Evolutionary conservation across 2,113 vertebrate species (phyloP).

Genomic region (Crotophaga sulcirostris): DNA sequence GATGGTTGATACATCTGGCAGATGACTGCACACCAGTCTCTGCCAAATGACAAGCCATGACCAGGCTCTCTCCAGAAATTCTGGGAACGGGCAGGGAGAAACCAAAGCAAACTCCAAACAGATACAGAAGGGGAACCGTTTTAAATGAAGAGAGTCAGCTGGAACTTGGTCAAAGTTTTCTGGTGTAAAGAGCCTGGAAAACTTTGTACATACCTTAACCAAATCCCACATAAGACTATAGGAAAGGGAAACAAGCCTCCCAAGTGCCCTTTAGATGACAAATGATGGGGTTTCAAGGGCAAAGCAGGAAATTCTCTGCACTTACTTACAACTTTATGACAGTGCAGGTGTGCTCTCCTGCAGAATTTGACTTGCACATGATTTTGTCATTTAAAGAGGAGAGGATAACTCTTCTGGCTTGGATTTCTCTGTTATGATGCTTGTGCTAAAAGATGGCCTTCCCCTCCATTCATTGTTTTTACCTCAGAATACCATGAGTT

Average conservation of each 20-base stretch:
- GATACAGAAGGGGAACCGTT: not conserved
- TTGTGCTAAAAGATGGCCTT: not conserved
- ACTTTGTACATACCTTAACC: not conserved
- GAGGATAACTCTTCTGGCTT: not conserved
- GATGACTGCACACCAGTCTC: not conserved
- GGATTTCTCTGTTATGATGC: not conserved
- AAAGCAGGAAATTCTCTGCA: conserved; percentile 24
- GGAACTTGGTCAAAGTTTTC: not conserved
- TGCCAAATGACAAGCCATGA: not conserved
- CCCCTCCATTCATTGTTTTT: not conserved
- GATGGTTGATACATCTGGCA: not conserved
- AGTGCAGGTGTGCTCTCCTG: not conserved
- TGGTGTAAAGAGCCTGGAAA: not conserved
- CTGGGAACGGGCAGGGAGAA: not conserved
- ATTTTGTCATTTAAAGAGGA: not conserved
- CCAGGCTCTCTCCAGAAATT: not conserved
- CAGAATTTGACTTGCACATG: not conserved
- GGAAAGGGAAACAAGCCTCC: not conserved
- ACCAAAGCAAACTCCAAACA: not conserved
- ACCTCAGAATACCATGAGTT: not conserved
- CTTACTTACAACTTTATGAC: not conserved
- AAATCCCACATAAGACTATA: not conserved
- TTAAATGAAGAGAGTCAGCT: not conserved
- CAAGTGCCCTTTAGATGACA: not conserved
- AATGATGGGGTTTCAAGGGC: not conserved